Evolutionary conservation across 2,797 vertebrate species (phyloP).

Genomic region (Lagorchestes hirsutus): DNA sequence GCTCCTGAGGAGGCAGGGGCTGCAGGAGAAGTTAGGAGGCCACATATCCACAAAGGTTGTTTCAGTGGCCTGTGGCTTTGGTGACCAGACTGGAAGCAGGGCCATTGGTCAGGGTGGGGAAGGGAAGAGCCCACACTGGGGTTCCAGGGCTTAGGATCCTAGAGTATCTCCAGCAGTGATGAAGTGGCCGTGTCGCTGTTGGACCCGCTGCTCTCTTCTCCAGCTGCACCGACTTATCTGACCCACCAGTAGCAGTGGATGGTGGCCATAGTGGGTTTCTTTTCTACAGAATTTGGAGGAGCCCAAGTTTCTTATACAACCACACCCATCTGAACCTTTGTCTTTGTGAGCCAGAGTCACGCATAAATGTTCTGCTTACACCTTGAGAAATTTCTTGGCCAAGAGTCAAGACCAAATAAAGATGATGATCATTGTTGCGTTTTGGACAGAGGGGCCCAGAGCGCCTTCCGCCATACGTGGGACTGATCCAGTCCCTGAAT

Average conservation of each 20-base stretch:
- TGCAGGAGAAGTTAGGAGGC: neutral
- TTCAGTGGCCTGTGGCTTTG: neutral
- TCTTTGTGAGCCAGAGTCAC: neutral
- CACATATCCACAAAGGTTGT: neutral
- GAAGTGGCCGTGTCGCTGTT: neutral
- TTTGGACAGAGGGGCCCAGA: neutral
- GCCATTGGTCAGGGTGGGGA: neutral
- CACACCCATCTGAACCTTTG: neutral
- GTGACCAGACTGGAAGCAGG: neutral
- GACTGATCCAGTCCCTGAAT: neutral
- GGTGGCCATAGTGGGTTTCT: neutral
- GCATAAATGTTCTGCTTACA: neutral
- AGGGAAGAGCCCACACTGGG: neutral
- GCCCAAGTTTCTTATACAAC: neutral
- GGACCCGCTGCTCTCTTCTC: neutral
- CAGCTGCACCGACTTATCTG: no score
- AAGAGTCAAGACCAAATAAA: neutral
- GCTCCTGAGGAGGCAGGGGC: neutral
- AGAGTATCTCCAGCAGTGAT: neutral
- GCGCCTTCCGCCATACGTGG: neutral
- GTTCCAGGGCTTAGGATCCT: neutral
- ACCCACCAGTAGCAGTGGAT: neutral
- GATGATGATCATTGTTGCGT: neutral
- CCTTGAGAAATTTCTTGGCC: constrained; percentile 21
- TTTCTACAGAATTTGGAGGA: neutral